Evolutionary conservation across 1,140 invertebrate genomes (phyloP).

Genomic region (Caerostris extrusa): DNA sequence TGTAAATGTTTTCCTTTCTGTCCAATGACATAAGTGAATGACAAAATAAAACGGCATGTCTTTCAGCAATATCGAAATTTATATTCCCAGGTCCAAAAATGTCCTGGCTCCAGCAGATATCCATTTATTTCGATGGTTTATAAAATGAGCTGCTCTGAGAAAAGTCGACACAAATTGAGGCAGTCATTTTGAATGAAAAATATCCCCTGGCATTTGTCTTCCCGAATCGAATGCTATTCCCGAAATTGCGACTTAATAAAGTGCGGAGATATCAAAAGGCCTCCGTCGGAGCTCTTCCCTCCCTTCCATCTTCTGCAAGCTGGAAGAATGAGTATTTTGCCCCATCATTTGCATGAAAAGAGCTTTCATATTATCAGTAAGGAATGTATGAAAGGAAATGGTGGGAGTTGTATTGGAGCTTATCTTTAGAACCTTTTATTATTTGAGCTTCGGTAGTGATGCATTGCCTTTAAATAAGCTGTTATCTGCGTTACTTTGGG

Average conservation of each 20-base stretch:
- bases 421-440: slow-evolving; percentile 6
- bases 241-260: too few species aligned
- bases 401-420: not conserved
- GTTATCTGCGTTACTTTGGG: not conserved
- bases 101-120: too few species aligned
- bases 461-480: slow-evolving; percentile 31
- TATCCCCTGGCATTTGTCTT: not conserved
- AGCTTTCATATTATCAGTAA: not conserved
- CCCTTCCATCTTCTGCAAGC: not conserved
- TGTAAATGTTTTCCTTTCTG: too few species aligned
- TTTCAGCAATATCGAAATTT: not conserved
- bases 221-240: too few species aligned
- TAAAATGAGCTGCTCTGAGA: too few species aligned
- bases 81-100: too few species aligned
- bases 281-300: not conserved
- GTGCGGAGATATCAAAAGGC: slow-evolving; percentile 2
- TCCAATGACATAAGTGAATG: too few species aligned
- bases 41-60: too few species aligned
- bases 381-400: not conserved
- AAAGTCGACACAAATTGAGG: too few species aligned
- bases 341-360: slow-evolving; percentile 34
- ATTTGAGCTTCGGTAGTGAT: too few species aligned
- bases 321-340: not conserved
- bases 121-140: too few species aligned
- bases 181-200: too few species aligned